Percentiles rank a stretch among this genome's conserved stretches.
Evolutionary conservation across 2,113 vertebrate genomes (phyloP).

Genomic region (Glaucidium brasilianum): DNA sequence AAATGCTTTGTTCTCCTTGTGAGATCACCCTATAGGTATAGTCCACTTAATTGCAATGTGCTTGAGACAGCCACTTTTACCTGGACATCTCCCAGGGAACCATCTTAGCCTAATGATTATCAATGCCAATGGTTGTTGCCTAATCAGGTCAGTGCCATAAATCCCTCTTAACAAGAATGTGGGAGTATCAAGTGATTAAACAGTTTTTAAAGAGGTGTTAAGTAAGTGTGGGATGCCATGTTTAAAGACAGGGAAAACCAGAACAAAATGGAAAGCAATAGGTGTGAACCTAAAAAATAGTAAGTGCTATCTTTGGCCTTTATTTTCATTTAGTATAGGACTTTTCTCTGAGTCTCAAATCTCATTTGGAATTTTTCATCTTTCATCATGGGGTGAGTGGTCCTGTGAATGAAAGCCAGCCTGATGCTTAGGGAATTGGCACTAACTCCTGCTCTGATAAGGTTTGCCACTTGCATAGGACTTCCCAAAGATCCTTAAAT

Average conservation of each 20-base stretch:
- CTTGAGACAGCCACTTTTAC: slow-evolving; percentile 35
- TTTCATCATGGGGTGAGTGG: not conserved
- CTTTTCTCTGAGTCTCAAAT: not conserved
- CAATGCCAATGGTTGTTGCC: slow-evolving; percentile 31
- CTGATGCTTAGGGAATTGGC: not conserved
- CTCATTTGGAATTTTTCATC: not conserved
- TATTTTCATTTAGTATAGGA: not conserved
- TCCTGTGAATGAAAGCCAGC: not conserved
- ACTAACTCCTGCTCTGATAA: not conserved
- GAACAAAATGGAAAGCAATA: not conserved
- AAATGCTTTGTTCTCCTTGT: not conserved
- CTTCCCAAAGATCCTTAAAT: not conserved
- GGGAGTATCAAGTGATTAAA: not conserved
- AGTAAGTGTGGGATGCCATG: not conserved
- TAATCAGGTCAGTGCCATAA: slow-evolving; percentile 51
- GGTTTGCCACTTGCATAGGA: not conserved
- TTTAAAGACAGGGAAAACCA: not conserved
- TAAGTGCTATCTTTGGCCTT: not conserved
- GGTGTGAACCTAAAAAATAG: not conserved
- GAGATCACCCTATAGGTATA: slow-evolving; percentile 18
- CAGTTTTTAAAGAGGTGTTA: not conserved
- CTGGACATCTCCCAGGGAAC: slow-evolving; percentile 56
- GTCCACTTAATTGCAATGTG: slow-evolving; percentile 24
- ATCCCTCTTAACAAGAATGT: not conserved
- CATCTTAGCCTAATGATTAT: slow-evolving; percentile 33